Conservation (phyloP, 2,888 invertebrate genomes). For the Poecilobothrus nobilitatus region DNA sequence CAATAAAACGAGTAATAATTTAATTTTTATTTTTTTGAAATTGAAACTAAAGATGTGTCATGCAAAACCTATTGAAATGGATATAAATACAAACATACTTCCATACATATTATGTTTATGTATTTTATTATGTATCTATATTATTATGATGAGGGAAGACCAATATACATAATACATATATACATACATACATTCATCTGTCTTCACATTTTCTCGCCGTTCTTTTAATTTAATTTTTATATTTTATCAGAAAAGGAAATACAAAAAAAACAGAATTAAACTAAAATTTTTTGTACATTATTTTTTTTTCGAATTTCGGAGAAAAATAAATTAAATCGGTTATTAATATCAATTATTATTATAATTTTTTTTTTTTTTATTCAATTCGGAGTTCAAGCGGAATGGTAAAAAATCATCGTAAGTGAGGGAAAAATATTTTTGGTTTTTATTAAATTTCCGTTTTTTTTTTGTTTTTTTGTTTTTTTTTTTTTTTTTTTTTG, state of each 20-base stretch:
- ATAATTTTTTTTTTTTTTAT: no score
- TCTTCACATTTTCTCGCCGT: background rate
- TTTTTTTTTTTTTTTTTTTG: no score
- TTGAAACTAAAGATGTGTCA: no score
- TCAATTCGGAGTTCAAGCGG: no score
- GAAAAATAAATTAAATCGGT: constrained; percentile 1
- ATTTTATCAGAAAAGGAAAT: background rate
- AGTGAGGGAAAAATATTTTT: background rate
- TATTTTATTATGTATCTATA: no score
- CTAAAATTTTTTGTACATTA: background rate
- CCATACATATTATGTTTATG: no score
- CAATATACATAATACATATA: no score
- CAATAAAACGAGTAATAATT: no score
- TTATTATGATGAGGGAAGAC: no score
- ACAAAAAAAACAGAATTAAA: background rate
- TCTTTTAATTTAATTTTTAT: background rate
- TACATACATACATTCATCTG: background rate
- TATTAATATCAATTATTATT: background rate
- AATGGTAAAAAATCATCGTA: background rate
- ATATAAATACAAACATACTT: no score
- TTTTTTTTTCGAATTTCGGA: background rate
- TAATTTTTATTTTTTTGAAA: no score
- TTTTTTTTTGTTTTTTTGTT: background rate
- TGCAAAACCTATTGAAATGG: no score
- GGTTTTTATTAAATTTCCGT: background rate